Evolutionary conservation across 1,140 invertebrate species (phyloP), one percentile per base, ranked within the genome.

Genomic region (Drosophila nigrodunni): DNA sequence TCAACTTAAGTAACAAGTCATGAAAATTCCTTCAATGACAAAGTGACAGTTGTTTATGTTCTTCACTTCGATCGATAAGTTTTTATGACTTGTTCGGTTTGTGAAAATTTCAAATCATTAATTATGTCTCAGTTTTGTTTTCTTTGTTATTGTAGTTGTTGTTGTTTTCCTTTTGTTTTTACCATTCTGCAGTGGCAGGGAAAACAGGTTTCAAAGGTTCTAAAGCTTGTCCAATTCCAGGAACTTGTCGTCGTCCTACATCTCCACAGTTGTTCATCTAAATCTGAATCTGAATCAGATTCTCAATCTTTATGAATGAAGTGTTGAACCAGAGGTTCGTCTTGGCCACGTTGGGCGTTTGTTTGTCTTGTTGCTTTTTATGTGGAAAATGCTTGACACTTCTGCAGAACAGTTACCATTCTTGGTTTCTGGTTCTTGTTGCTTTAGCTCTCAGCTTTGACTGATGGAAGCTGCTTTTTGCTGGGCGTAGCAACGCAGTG

Each of bases 71-170:
- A 88, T 88, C 79, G 77, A 88, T 88, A 82, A 68, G 65, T 60
- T 79, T 37, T 79, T 76, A 66, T 73, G 71, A 78, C 60, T 73
- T 78, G 77, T 75, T 49, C 55, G 66, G 11, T 58, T 78, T 73
- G 70, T 82, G 77, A 83, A 82, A 82, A 83, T 80, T 83, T 74
- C 49, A 69, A 88, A 80, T 87, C 83, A 87, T 87, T 88, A 87
- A 88, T 88, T 80, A 87, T 79, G 79, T 74, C 47, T 43, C 15
- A 35, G n/a, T 15, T 54, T 43, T 30, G 9, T 13, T 46, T 25
- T 5, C 21, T 50, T 60, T 25, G 50, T 37, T 66, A 18, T 52
- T 18, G 9, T 41, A 0, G 15, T 15, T 15, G 15, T 15, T 15
- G 15, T 15, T 15, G 15, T 15, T 15, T 52, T 18, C 35, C n/a